Percentiles rank a stretch among this genome's conserved stretches.
Conservation (phyloP, 2,888 invertebrate genomes). For the Noctua comes region DNA sequence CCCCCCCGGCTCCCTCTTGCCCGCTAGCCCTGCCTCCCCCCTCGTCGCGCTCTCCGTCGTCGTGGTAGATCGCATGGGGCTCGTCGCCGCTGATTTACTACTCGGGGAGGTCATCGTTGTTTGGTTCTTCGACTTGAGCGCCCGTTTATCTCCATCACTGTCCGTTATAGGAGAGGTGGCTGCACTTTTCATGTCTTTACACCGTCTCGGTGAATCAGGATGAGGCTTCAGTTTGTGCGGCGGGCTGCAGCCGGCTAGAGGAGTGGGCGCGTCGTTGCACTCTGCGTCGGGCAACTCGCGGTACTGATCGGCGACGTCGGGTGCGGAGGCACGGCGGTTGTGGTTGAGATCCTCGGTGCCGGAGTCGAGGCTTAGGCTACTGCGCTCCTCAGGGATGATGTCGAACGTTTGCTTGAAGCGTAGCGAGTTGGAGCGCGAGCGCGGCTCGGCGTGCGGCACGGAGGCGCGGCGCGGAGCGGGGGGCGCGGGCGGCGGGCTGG, state of each 20-base stretch:
- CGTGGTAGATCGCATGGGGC: slow-evolving; percentile 70
- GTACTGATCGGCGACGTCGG: slow-evolving; percentile 69
- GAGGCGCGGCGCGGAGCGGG: slow-evolving; percentile 68
- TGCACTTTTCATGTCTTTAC: slow-evolving; percentile 64
- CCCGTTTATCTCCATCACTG: slow-evolving; percentile 44
- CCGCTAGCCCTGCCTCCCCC: slow-evolving; percentile 58
- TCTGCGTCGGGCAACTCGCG: slow-evolving; percentile 64
- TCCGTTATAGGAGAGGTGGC: slow-evolving; percentile 77
- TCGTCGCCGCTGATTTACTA: slow-evolving; percentile 75
- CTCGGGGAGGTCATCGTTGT: slow-evolving; percentile 76
- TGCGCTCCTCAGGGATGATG: slow-evolving; percentile 90
- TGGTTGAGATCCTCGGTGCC: slow-evolving; percentile 79
- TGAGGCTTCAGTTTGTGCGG: slow-evolving; percentile 15
- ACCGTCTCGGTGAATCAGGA: slow-evolving; percentile 8
- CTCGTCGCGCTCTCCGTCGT: slow-evolving; percentile 39
- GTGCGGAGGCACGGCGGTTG: slow-evolving; percentile 70
- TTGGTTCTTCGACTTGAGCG: slow-evolving; percentile 62
- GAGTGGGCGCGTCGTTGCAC: slow-evolving; percentile 45
- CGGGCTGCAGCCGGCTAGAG: slow-evolving; percentile 23
- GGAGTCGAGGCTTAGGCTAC: slow-evolving; percentile 87
- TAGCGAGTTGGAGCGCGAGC: slow-evolving; percentile 80
- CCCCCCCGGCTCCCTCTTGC: slow-evolving; percentile 63
- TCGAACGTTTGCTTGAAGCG: slow-evolving; percentile 88
- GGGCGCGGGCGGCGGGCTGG: slow-evolving; percentile 39
- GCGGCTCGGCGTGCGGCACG: slow-evolving; percentile 69